phyloP scores from a whole-genome alignment of 2,113 vertebrate species.

The Brienomyrus longianalis region DNA sequence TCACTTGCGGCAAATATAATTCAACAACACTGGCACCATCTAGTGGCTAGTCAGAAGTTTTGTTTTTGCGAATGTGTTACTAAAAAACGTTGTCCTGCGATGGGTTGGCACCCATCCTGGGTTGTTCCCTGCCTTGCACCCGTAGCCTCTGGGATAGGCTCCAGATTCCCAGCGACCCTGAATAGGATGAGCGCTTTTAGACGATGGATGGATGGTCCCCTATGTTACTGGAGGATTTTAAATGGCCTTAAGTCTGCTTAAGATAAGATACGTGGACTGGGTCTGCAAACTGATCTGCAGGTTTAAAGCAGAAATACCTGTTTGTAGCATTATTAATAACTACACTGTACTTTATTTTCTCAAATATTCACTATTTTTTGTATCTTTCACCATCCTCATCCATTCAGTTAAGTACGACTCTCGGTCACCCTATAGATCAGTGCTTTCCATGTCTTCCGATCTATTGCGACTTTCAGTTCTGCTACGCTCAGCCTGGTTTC shows the following conservation, averaged over 20 bases:
- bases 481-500: no score
- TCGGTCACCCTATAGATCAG: no score
- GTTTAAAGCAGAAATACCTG: background rate
- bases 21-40: background rate
- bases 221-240: background rate
- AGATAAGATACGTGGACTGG: background rate
- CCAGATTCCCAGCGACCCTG: no score
- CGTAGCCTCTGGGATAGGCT: no score
- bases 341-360: background rate
- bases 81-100: background rate
- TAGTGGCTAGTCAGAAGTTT: background rate
- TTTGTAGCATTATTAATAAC: background rate
- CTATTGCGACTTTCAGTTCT: no score
- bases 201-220: background rate
- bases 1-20: background rate
- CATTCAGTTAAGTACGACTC: no score
- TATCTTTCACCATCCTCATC: background rate
- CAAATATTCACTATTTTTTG: background rate
- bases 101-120: no score
- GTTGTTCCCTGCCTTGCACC: no score
- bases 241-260: background rate
- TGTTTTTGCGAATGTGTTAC: background rate
- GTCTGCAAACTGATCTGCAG: background rate
- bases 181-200: no score
- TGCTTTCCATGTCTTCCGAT: no score